Conservation (phyloP, 2,113 vertebrate species). For the Ceyx melanurus region DNA sequence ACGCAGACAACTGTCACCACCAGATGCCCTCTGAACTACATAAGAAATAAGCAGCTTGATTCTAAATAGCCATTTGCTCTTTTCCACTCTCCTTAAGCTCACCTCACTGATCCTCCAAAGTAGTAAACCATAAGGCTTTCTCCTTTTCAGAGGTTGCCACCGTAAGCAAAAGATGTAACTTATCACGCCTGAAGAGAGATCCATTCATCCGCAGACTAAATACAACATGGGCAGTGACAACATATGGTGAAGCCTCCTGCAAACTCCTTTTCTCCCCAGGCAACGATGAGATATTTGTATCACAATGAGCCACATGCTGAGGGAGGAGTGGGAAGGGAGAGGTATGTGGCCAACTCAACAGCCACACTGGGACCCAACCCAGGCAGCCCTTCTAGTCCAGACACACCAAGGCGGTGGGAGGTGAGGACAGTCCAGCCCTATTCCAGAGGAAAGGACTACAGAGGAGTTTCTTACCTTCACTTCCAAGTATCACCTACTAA, state of each 20-base stretch:
- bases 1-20: background rate
- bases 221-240: background rate
- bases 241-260: background rate
- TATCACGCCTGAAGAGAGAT: background rate
- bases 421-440: background rate
- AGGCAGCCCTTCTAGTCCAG: background rate
- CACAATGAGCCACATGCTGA: slow-evolving; percentile 35
- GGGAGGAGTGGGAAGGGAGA: slow-evolving; percentile 3
- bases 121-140: background rate
- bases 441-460: background rate
- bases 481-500: background rate
- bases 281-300: slow-evolving; percentile 37
- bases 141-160: background rate
- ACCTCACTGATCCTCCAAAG: background rate
- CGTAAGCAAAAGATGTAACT: background rate
- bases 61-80: background rate
- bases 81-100: background rate
- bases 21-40: background rate
- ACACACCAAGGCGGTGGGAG: background rate
- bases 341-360: background rate
- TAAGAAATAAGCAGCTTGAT: background rate
- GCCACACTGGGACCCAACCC: background rate
- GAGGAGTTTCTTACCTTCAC: background rate
- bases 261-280: background rate
- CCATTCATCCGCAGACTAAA: background rate